Evolutionary conservation across 2,797 vertebrate species (phyloP), one percentile per base, ranked within the genome.

Genomic region (Chaenodraco wilsoni): DNA sequence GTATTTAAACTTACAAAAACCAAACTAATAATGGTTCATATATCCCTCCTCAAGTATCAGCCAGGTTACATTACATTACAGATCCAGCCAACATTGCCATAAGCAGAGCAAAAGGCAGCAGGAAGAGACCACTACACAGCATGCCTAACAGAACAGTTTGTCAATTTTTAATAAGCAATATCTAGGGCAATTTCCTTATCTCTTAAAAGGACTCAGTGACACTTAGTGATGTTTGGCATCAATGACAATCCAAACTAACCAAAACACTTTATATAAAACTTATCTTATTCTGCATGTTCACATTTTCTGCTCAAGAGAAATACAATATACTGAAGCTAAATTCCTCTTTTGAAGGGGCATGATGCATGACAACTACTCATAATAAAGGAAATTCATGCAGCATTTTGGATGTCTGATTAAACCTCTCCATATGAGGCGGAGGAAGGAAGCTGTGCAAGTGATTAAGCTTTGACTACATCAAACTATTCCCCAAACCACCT

Each of bases 131-230:
- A 70, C 72, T 78, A 80, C 65, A 63, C 61, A 78, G 44, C 45
- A 62, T 44, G 52, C 48, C 73, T 81, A 61, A 88, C 78, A 88
- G 84, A 87, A 83, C 56, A 74, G 61, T 65, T 72, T 19, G 51
- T 83, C 66, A n/a, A 83, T 83, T 78, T 87, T 90, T 87, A 77
- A 88, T 80, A 63, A 65, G 33, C 23, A 41, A 81, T 27, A 90
- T 81, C 75, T 84, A 62, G 79, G 70, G 31, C 76, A 84, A 55
- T 82, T 74, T 66, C 21, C 78, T 82, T 63, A 71, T 84, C 72
- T 74, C 65, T 82, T 45, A 27, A 71, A 23, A 74, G 49, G 56
- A 72, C 58, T 56, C 70, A 33, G 21, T 49, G 27, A 86, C 31
- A 72, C 31, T 58, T 74, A 37, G 55, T 54, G 63, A 84, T 71